Conservation (phyloP, 92 coral and sea anemone species). For the Virgularia gustaviana region DNA sequence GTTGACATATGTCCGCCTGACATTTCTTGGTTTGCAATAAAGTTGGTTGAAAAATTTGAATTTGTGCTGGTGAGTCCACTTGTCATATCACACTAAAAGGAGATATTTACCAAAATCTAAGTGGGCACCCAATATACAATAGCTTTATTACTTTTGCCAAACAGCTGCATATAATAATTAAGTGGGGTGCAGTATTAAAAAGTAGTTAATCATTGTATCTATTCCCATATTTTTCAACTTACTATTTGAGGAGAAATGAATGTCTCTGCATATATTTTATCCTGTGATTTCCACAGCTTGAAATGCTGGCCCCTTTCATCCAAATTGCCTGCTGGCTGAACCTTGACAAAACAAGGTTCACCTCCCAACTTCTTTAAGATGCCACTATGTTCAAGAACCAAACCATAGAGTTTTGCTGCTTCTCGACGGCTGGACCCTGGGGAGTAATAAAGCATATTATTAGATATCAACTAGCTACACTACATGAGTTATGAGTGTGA, state of each 20-base stretch:
- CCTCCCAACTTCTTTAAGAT: neutral
- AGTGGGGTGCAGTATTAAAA: too few relatives aligned
- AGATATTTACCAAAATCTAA: neutral
- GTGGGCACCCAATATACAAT: too few relatives aligned
- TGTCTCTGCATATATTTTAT: neutral
- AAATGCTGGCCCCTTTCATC: constrained; percentile 11
- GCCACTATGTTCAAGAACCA: neutral
- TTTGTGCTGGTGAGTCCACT: neutral
- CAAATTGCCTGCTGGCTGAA: neutral
- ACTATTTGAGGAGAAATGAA: constrained; percentile 18
- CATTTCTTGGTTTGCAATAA: neutral
- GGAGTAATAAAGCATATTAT: too few relatives aligned
- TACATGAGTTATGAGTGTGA: too few relatives aligned
- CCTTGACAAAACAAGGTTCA: constrained; percentile 3
- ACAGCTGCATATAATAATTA: too few relatives aligned
- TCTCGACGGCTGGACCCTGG: too few relatives aligned
- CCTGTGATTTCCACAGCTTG: neutral
- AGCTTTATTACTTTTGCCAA: too few relatives aligned
- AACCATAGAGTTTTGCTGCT: too few relatives aligned
- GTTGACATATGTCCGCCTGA: neutral
- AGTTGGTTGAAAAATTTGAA: neutral
- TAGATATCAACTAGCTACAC: too few relatives aligned
- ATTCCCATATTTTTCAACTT: neutral
- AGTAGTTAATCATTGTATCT: neutral
- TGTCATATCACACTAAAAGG: neutral